Evolutionary conservation across 1,140 invertebrate genomes (phyloP).

Genomic region (Neoseiulus cucumeris): DNA sequence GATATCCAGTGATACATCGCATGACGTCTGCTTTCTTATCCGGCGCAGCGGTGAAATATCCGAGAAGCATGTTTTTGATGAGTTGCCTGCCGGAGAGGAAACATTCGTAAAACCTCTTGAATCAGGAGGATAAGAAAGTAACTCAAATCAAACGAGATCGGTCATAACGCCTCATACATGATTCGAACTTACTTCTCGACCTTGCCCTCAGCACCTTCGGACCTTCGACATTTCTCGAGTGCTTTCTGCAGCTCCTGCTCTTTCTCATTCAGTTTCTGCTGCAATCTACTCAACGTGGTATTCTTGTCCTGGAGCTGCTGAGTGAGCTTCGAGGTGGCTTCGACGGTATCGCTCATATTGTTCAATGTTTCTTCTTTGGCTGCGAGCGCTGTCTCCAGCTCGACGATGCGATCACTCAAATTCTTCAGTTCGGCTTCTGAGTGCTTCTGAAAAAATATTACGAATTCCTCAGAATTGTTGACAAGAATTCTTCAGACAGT

Average conservation of each 20-base stretch:
- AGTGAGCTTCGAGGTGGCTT: neutral
- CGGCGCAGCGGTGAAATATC: neutral
- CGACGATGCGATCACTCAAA: neutral
- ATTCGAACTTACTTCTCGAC: neutral
- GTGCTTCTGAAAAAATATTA: neutral
- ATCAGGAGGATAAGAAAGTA: too few species aligned
- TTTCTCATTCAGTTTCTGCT: neutral
- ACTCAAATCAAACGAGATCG: neutral
- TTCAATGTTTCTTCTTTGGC: neutral
- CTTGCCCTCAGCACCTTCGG: neutral
- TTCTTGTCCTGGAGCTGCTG: neutral
- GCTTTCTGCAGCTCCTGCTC: neutral
- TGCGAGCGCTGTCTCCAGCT: neutral
- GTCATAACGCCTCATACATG: neutral
- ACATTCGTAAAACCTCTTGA: too few species aligned
- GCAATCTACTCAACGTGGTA: neutral
- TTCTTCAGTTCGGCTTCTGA: neutral
- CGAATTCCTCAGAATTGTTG: neutral
- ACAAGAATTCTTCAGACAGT: too few species aligned
- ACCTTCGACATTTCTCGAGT: neutral
- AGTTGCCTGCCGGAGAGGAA: neutral
- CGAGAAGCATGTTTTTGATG: constrained; percentile 4
- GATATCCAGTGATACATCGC: neutral
- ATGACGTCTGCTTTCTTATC: neutral
- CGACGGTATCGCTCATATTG: neutral